Evolutionary conservation across 64 coral and sea anemone genomes (phyloP).

Genomic region (Stylophora pistillata): DNA sequence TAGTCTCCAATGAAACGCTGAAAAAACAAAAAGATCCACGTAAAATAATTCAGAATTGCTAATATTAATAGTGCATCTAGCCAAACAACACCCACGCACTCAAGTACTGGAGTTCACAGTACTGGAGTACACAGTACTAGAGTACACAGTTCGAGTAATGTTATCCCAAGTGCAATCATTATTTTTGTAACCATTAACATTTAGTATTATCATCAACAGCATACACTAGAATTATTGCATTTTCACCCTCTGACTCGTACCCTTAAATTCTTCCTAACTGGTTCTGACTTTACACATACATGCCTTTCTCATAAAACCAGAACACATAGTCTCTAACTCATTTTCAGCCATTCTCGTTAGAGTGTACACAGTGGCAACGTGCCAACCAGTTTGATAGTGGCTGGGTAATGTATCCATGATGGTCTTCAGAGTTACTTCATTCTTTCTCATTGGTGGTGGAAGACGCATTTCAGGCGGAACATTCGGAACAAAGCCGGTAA

Average conservation of each 20-base stretch:
- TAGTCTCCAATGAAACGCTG: constrained; percentile 77
- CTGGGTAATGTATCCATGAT: constrained; percentile 82
- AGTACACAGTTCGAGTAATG: too few relatives aligned
- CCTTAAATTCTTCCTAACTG: background rate
- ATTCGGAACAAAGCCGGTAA: constrained; percentile 79
- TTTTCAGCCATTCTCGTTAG: constrained; percentile 71
- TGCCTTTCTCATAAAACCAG: background rate
- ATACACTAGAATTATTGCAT: too few relatives aligned
- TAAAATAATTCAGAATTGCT: background rate
- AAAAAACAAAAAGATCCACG: background rate
- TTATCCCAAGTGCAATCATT: too few relatives aligned
- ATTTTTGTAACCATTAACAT: too few relatives aligned
- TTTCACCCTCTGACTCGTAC: too few relatives aligned
- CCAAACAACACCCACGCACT: too few relatives aligned
- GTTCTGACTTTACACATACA: background rate
- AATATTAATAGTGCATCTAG: too few relatives aligned
- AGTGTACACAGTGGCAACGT: constrained; percentile 79
- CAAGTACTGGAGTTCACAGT: too few relatives aligned
- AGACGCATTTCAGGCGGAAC: constrained; percentile 73
- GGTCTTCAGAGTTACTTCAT: constrained; percentile 51
- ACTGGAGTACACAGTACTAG: too few relatives aligned
- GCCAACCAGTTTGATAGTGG: constrained; percentile 71
- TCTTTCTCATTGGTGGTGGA: constrained; percentile 77
- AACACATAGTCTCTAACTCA: constrained; percentile 39
- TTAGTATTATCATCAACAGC: too few relatives aligned